Conservation (phyloP, 2,113 vertebrate genomes). For the Chamaetylas fuelleborni region DNA sequence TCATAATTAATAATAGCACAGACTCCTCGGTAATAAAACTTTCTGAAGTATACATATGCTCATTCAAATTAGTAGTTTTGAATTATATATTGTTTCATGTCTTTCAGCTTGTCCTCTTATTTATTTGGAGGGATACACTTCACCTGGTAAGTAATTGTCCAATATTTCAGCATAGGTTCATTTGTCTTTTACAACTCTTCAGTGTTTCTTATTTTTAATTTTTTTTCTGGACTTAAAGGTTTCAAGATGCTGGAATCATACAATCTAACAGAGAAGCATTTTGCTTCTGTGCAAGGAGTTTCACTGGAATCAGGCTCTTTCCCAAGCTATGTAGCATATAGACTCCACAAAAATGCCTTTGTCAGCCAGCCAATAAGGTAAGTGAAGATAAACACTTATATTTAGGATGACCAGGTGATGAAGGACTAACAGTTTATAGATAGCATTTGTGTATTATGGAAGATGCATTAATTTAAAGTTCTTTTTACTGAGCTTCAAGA, state of each 20-base stretch:
- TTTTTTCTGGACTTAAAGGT: conserved; percentile 72
- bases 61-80: not conserved
- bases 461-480: not conserved
- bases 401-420: not conserved
- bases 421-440: not conserved
- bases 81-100: not conserved
- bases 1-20: not conserved
- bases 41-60: not conserved
- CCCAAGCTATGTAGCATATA: conserved; percentile 88
- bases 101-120: conserved; percentile 92
- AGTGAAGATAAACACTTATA: conserved; percentile 45
- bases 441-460: not conserved
- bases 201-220: not conserved
- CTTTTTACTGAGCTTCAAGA: not conserved
- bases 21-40: not conserved
- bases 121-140: conserved; percentile 94
- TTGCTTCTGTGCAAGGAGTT: conserved; percentile 84
- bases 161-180: not conserved
- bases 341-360: conserved; percentile 90
- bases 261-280: conserved; percentile 92
- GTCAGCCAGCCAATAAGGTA: conserved; percentile 87
- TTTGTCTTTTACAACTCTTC: not conserved
- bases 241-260: conserved; percentile 98
- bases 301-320: conserved; percentile 95
- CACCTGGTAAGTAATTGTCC: conserved; percentile 82